Base-by-base conservation (phyloP, 2,797 vertebrate genomes). In the Gephyroberyx darwinii region DNA sequence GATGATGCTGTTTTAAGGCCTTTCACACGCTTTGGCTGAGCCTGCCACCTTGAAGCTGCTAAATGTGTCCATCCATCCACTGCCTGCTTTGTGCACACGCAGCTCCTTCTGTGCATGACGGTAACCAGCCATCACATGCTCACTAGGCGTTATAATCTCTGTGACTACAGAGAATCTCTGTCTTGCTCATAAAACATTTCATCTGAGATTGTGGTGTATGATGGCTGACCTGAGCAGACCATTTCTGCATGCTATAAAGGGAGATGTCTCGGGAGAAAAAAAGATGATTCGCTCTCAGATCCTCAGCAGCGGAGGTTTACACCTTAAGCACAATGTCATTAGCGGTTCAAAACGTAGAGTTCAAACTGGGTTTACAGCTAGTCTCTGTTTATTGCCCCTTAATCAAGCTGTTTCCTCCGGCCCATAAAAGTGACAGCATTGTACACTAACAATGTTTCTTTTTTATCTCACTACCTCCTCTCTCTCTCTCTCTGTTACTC, bases 1-100 rank as follows among this genome's bases (percentile, higher is more conserved):
- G 51, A 71, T 55, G 16, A 45, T 69, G 54, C 70, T 55, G 57
- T 67, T 78, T 76, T 58, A 63, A 70, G 68, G 62, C 61, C 62
- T 48, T 39, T 30, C 8, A 53, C 57, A 39, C 53, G 61, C 74
- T 81, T 71, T 31, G 12, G 22, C 12, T 12, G 20, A 54, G 22
- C 26, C 5, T 54, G 10, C 52, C 22, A 48, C 45, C 45, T n/a
- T 78, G 67, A 74, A 53, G 41, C 65, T 37, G 56, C 35, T 55
- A 54, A 65, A 31, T 4, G 45, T 31, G 35, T 60, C 66, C 53
- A 35, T 59, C 33, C 9, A 26, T 26, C 17, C 14, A 1, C n/a
- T 35, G 33, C 12, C 39, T 41, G 9, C 39, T 41, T 12, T 41
- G 10, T 13, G 17, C 31, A 54, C 12, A 53, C 13, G 5, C 63